Conservation (phyloP, 2,113 vertebrate species). For the Vidua macroura region DNA sequence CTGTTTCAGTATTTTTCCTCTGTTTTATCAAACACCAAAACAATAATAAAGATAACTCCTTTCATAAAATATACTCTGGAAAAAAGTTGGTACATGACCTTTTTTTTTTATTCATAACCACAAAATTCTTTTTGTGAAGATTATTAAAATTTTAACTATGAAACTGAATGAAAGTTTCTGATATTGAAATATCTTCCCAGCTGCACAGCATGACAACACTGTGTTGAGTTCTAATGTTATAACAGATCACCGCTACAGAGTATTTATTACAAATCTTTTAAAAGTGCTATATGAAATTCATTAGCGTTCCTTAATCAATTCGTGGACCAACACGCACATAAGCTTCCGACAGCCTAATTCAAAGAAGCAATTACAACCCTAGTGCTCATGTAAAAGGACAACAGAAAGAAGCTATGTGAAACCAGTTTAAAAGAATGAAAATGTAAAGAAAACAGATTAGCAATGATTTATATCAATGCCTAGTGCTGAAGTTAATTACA, state of each 20-base stretch:
- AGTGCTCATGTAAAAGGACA: conserved; percentile 61
- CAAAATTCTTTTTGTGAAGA: background rate
- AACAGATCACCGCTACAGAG: conserved; percentile 13
- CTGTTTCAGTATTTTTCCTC: background rate
- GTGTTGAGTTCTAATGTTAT: background rate
- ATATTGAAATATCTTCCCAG: background rate
- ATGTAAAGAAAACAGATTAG: conserved; percentile 79
- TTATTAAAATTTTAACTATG: background rate
- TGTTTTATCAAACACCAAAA: background rate
- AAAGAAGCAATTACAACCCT: conserved; percentile 71
- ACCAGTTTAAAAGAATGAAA: conserved; percentile 74
- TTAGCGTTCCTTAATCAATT: conserved; percentile 72
- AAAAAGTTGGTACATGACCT: background rate
- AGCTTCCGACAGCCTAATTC: conserved; percentile 70
- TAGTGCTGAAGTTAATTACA: conserved; percentile 84
- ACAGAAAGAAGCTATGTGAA: conserved; percentile 70
- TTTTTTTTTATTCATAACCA: background rate
- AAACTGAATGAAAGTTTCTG: background rate
- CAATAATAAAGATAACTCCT: accelerated
- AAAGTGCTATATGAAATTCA: conserved; percentile 72
- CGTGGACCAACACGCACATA: conserved; percentile 64
- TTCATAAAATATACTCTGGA: background rate
- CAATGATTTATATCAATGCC: conserved; percentile 79
- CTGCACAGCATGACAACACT: background rate
- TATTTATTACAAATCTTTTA: conserved; percentile 69